Evolutionary conservation across 2,797 vertebrate genomes (phyloP).

Genomic region (Coendou prehensilis): DNA sequence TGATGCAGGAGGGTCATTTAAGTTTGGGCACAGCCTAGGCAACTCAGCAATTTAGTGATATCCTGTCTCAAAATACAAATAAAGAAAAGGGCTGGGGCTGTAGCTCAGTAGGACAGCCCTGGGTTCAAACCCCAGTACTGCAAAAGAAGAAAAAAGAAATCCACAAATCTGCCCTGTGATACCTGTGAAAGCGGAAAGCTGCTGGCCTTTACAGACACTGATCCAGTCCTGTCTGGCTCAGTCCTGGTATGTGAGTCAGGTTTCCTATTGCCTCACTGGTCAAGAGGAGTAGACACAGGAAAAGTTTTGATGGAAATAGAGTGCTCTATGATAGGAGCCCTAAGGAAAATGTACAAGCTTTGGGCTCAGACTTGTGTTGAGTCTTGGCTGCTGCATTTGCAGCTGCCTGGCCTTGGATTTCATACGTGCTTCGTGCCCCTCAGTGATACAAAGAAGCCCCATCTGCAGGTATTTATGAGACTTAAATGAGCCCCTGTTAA

Average conservation of each 20-base stretch:
- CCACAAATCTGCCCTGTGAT: background rate
- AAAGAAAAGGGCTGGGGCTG: background rate
- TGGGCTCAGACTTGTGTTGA: background rate
- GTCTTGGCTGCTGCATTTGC: background rate
- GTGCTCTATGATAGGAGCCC: background rate
- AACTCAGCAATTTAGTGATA: background rate
- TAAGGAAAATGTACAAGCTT: background rate
- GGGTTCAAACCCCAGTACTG: background rate
- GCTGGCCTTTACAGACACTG: background rate
- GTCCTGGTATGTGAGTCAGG: fast-evolving
- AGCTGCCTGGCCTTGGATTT: background rate
- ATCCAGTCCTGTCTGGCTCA: background rate
- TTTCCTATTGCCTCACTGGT: background rate
- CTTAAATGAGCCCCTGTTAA: background rate
- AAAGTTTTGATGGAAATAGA: background rate
- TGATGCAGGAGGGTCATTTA: background rate
- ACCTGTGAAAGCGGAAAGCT: background rate
- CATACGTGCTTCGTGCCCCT: fast-evolving
- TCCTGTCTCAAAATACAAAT: background rate
- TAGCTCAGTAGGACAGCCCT: background rate
- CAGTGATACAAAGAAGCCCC: background rate
- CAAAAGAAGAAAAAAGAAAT: background rate
- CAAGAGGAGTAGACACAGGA: background rate
- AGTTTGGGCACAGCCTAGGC: background rate
- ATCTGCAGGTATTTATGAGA: background rate